phyloP scores from a whole-genome alignment of 2,888 invertebrate species.

The Drosophila recens region DNA sequence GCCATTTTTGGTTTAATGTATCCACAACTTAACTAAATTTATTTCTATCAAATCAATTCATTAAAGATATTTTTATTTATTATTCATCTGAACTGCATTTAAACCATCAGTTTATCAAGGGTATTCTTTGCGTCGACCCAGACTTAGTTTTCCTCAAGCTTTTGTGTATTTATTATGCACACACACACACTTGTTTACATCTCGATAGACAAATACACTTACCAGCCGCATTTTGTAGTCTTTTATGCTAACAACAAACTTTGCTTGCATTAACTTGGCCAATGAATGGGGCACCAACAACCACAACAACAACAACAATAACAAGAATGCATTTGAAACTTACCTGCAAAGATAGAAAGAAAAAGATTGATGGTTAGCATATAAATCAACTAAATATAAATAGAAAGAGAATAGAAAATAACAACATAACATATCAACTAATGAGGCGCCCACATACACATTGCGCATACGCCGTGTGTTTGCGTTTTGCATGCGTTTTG shows the following conservation, averaged over 20 bases:
- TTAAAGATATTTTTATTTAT: too few relatives aligned
- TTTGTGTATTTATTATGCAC: constrained; percentile 18
- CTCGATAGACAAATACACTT: constrained; percentile 29
- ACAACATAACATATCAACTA: constrained; percentile 43
- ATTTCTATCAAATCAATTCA: too few relatives aligned
- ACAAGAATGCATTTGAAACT: constrained; percentile 38
- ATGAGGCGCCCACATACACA: constrained; percentile 69
- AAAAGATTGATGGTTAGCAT: constrained; percentile 35
- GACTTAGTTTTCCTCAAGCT: neutral
- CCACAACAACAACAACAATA: constrained; percentile 11
- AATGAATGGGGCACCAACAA: constrained; percentile 15
- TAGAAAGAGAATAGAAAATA: constrained; percentile 16
- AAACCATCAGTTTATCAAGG: neutral
- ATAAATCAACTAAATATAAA: constrained; percentile 7
- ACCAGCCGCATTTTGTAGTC: constrained; percentile 33
- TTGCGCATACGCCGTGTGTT: constrained; percentile 65
- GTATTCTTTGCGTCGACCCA: constrained; percentile 1
- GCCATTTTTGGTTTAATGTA: too few relatives aligned
- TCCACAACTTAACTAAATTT: too few relatives aligned
- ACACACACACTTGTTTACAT: constrained; percentile 29
- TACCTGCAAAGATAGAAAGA: constrained; percentile 59
- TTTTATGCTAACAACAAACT: constrained; percentile 38
- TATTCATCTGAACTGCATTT: neutral
- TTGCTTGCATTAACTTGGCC: constrained; percentile 29
- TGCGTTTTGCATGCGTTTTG: constrained; percentile 36